Evolutionary conservation across 2,113 vertebrate genomes (phyloP).

Genomic region (Neolamprologus longior): DNA sequence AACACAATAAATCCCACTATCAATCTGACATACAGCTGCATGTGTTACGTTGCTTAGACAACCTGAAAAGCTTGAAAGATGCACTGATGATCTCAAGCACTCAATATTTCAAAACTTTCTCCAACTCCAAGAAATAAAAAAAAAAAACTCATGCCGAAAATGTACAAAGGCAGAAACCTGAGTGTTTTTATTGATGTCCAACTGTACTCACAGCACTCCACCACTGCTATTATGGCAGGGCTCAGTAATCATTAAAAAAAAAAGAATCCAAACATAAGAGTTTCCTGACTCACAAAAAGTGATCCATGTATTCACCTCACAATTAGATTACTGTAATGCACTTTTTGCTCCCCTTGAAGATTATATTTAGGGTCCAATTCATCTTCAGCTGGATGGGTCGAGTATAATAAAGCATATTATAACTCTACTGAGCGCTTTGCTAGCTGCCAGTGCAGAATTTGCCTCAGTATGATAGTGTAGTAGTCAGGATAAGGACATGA

Average conservation of each 20-base stretch:
- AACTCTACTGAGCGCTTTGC: too few species aligned
- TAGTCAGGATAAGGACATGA: background rate
- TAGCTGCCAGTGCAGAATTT: background rate
- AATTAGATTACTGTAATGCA: background rate
- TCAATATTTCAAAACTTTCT: background rate
- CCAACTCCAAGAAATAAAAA: background rate
- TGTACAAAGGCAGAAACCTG: background rate
- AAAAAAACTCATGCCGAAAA: accelerated
- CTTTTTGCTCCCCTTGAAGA: background rate
- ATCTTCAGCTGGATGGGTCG: background rate
- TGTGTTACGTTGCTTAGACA: background rate
- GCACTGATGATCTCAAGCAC: background rate
- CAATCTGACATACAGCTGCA: background rate
- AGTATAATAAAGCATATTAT: background rate
- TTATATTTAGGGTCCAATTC: background rate
- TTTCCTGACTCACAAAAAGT: background rate
- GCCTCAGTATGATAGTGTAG: background rate
- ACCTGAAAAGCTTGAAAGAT: background rate
- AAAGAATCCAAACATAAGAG: background rate
- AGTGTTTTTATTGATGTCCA: background rate
- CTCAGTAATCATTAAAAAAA: background rate
- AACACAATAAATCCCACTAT: background rate
- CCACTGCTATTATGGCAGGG: background rate
- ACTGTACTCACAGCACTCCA: background rate
- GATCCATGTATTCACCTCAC: background rate